Evolutionary conservation across 2,113 vertebrate genomes (phyloP).

Genomic region (Psittacula cyanocephala): DNA sequence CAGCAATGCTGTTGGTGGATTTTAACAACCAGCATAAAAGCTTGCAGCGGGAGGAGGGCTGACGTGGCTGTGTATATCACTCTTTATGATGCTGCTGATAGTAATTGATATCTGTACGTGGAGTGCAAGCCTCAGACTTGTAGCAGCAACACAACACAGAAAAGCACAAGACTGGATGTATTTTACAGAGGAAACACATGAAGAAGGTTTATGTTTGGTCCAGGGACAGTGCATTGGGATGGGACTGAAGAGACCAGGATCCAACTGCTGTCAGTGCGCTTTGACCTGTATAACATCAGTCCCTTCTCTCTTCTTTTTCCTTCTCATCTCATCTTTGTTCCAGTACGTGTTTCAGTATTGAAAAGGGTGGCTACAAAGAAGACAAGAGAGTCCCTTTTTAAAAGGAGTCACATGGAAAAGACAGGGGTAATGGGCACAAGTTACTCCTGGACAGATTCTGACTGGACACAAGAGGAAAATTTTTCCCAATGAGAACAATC

Average conservation of each 20-base stretch:
- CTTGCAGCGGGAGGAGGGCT: not conserved
- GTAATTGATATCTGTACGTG: not conserved
- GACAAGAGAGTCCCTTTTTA: not conserved
- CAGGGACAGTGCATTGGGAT: not conserved
- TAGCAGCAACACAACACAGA: not conserved
- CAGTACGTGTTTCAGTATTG: not conserved
- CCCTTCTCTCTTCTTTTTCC: not conserved
- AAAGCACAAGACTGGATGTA: not conserved
- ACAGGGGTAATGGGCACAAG: not conserved
- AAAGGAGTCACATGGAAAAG: not conserved
- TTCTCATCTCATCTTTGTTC: not conserved
- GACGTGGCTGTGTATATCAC: not conserved
- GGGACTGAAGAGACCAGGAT: not conserved
- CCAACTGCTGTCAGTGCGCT: not conserved
- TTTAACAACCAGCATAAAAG: constrained; percentile 30
- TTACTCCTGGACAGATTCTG: not conserved
- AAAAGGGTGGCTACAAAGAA: not conserved
- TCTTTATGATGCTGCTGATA: not conserved
- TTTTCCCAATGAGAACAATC: not conserved
- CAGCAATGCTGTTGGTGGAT: not conserved
- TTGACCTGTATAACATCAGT: not conserved
- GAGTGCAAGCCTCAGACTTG: not conserved
- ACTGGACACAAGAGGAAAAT: not conserved
- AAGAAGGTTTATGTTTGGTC: not conserved
- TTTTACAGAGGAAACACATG: not conserved